These are phyloP conservation scores for Pao palembangensis DNA, from an alignment of 2,113 vertebrate genomes.

Conservation along the genomic window DNA sequence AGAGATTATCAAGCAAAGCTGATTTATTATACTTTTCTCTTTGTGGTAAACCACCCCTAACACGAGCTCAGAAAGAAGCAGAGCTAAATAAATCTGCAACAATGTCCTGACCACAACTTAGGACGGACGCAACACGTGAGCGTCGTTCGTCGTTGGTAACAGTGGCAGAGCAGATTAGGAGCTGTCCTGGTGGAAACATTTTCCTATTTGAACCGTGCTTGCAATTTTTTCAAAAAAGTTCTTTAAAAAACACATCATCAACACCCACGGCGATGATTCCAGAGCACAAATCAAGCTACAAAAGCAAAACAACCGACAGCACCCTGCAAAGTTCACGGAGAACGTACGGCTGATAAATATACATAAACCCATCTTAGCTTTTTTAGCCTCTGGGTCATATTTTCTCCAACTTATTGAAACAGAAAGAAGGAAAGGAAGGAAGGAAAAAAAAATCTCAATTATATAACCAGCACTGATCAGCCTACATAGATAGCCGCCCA, in stretches of 20 bases:
- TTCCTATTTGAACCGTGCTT: slow-evolving; percentile 5
- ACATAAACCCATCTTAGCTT: slow-evolving; percentile 53
- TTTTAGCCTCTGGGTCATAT: slow-evolving; percentile 60
- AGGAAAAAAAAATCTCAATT: slow-evolving; percentile 57
- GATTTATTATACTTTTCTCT: slow-evolving; percentile 67
- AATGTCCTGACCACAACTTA: not conserved
- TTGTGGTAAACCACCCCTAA: slow-evolving; percentile 57
- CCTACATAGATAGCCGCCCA: slow-evolving; percentile 71
- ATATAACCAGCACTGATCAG: slow-evolving; percentile 70
- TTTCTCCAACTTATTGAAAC: slow-evolving; percentile 70
- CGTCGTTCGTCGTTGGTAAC: no score
- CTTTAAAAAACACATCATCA: slow-evolving; percentile 18
- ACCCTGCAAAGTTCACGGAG: slow-evolving; percentile 48
- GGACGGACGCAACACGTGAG: no score
- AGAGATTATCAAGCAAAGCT: slow-evolving; percentile 75
- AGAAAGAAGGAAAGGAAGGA: slow-evolving; percentile 40
- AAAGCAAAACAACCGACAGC: slow-evolving; percentile 37
- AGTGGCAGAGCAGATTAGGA: no score
- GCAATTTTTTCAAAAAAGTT: not conserved
- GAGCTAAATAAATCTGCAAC: slow-evolving; percentile 1
- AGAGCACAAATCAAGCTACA: slow-evolving; percentile 24
- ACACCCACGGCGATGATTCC: slow-evolving; percentile 42
- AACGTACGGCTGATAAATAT: slow-evolving; percentile 58
- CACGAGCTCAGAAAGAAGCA: slow-evolving; percentile 35
- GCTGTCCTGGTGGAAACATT: not conserved